Evolutionary conservation across 2,888 invertebrate species (phyloP).

Genomic region (Scaptomyza parva): DNA sequence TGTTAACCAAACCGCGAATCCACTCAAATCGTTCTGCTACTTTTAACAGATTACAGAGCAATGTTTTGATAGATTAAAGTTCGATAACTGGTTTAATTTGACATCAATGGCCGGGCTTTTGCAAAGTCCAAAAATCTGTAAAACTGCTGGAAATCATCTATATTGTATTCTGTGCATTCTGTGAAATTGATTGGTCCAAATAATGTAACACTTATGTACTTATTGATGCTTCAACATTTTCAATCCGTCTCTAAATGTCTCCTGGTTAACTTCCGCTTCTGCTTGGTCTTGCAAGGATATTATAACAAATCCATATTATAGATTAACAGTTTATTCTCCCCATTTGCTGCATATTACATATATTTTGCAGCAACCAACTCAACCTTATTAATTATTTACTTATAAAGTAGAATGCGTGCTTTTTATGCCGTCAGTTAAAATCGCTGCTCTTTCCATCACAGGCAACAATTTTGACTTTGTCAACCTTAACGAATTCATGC

Average conservation of each 20-base stretch:
- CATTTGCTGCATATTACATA: conserved; percentile 4
- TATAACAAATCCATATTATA: conserved; percentile 28
- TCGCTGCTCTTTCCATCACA: conserved; percentile 96
- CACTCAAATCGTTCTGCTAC: conserved; percentile 1
- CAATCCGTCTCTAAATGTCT: not conserved
- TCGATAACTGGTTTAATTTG: not conserved
- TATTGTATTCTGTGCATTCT: not conserved
- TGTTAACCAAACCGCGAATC: not conserved
- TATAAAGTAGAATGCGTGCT: conserved; percentile 47
- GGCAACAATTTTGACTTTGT: conserved; percentile 98
- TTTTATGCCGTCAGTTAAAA: conserved; percentile 63
- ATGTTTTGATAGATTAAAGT: not conserved
- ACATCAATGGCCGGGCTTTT: not conserved
- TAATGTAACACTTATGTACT: not conserved
- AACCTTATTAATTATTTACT: conserved; percentile 53
- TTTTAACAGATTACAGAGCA: not conserved
- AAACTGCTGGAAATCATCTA: not conserved
- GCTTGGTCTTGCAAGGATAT: not conserved
- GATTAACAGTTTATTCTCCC: conserved; percentile 52
- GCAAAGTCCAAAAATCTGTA: not conserved
- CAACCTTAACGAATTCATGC: conserved; percentile 95
- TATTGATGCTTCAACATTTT: no score
- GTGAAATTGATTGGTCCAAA: not conserved
- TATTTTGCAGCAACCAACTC: conserved; percentile 22
- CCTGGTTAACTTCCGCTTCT: no score